Evolutionary conservation across 2,113 vertebrate species (phyloP), one percentile per base, ranked within the genome.

Genomic region (Catagonus wagneri): DNA sequence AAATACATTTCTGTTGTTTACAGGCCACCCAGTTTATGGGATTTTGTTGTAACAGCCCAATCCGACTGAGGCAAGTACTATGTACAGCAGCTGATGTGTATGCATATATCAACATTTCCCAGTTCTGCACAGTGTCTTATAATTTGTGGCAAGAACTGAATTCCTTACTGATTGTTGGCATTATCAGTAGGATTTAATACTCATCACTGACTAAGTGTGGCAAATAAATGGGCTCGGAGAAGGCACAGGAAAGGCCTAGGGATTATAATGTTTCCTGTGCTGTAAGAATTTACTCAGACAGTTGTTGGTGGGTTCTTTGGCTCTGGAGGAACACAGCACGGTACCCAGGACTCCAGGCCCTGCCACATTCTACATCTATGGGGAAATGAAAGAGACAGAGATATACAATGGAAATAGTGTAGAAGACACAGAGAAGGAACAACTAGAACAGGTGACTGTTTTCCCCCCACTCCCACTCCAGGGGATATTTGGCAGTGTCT

Each of bases 161-260:
- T 91, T 91, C 23, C 29, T 91, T 54, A 63, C 19, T 75, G 25
- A 36, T 66, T 56, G 34, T 74, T 65, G 32, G 52, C 23, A 66
- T 75, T 92, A 74, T 90, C 20, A 1, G 27, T 90, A n/a, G 90
- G 63, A 83, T 83, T 94, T 93, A 80, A 76, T 63, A 52, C 22
- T 96, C 36, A 56, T 69, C 39, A 71, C 17, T 94, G 58, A 89
- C 36, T 65, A 78, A 72, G 15, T 61, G 66, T 81, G 29, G 66
- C 54, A 36, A 95, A 92, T 83, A 61, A 69, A 80, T 89, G 16
- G 19, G 17, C 50, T 32, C n/a, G 56, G 15, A 96, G 39, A 89
- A 89, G 56, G 16, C 19, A 75, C 23, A 29, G 39, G 7, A 60
- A 6, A 83, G 12, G 72, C 1, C 4, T 54, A 52, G 16, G 83